Base-by-base conservation (phyloP, 1,140 invertebrate genomes). In the Sarcophaga peregrina region DNA sequence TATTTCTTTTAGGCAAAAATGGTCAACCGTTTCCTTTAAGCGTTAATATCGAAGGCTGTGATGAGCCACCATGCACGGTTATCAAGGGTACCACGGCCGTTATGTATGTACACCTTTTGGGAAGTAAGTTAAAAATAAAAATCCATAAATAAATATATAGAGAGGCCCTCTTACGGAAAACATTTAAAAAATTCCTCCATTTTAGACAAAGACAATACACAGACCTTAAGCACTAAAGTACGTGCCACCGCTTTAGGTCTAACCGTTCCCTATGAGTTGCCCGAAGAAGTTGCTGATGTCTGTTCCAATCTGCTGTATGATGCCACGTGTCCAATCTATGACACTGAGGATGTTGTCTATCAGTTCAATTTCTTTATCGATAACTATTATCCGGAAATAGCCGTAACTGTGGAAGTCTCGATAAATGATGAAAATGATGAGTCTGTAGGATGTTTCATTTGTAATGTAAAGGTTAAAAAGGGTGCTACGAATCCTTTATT, bases 281-380 rank as follows among this genome's bases (percentile, higher is more conserved):
- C 87, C 82, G 86, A 89, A 0, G 89, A 90, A 0, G 86, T 88
- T 0, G 84, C 87, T 48, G 80, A 88, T 84, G 89, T 89, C 8
- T 90, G 89, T 74, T 8, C 5, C 0, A 89, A 90, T 84, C 85
- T 90, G 1, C 48, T 88, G 68, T 85, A 90, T 13, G 89, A 85
- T 10, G 87, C 87, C 81, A 85, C 85, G 8, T 90, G 89, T 82
- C 89, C 89, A 48, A 86, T 90, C 10, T 81, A 90, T 37, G 85
- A 87, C 75, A 85, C 84, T 62, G 89, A 90, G 83, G 89, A 90
- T 85, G 89, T 86, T 6, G 85, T 84, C 0, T 90, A 90, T 15
- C 68, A 86, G 17, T 88, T 90, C 20, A 87, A 86, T 50, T 90
- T 90, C 54, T 87, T 85, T 48, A 68, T 90, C 37, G 89, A 88